These are phyloP conservation scores for Orussus abietinus DNA, from an alignment of 1,140 invertebrate genomes.

Conservation along the genomic window DNA sequence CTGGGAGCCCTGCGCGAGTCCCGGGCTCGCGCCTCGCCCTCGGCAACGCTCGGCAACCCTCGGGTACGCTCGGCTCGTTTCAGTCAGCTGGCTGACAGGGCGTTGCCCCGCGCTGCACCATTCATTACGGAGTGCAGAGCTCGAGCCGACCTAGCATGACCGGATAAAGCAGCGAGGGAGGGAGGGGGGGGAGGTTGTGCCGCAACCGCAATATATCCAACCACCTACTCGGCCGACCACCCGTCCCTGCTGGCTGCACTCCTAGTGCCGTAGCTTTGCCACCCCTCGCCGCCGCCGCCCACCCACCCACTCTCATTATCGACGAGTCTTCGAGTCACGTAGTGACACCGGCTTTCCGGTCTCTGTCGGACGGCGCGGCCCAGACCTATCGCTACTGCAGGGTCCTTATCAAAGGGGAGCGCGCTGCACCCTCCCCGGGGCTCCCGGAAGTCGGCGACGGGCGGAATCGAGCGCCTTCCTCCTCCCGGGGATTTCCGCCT, in stretches of 20 bases:
- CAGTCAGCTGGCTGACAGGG: slow-evolving; percentile 44
- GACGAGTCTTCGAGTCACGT: slow-evolving; percentile 22
- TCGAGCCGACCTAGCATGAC: slow-evolving; percentile 31
- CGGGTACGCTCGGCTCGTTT: slow-evolving; percentile 33
- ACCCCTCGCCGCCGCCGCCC: neutral
- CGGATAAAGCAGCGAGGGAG: slow-evolving; percentile 14
- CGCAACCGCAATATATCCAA: neutral
- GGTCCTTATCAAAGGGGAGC: too few species aligned
- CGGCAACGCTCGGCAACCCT: slow-evolving; percentile 17
- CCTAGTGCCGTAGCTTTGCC: too few species aligned
- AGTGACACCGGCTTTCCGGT: too few species aligned
- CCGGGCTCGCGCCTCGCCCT: slow-evolving; percentile 1
- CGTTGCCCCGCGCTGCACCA: slow-evolving; percentile 42
- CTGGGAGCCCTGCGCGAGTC: too few species aligned
- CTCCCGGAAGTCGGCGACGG: too few species aligned
- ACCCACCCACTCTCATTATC: slow-evolving; percentile 23
- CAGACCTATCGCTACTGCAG: too few species aligned
- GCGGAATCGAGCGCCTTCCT: too few species aligned
- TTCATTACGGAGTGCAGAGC: slow-evolving; percentile 35
- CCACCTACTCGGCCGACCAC: neutral
- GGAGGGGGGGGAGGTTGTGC: neutral
- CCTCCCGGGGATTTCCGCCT: too few species aligned
- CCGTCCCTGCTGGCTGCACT: neutral
- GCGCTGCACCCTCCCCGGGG: too few species aligned
- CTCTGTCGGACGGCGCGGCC: too few species aligned